Conservation (phyloP, 2,888 invertebrate species). For the Sinopyrophorus schimmeli region DNA sequence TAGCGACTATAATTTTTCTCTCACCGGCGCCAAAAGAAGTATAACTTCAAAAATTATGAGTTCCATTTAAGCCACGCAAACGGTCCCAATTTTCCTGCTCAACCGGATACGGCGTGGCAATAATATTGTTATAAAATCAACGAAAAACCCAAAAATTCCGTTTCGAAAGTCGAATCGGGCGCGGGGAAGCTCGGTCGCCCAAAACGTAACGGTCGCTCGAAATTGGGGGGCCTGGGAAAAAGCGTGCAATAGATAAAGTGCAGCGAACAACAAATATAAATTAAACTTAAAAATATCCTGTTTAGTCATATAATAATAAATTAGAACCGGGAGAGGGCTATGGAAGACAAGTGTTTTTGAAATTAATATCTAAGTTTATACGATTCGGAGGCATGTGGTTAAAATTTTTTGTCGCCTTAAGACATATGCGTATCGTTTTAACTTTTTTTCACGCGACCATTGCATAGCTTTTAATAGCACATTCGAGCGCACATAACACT, state of each 20-base stretch:
- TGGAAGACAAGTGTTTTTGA: conserved; percentile 31
- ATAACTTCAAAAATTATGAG: no score
- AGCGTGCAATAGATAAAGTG: neutral
- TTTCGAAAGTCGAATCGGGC: neutral
- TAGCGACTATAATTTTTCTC: no score
- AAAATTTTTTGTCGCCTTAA: conserved; percentile 31
- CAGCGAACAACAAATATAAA: conserved; percentile 5
- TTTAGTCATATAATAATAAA: conserved; percentile 16
- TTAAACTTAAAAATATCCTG: conserved; percentile 12
- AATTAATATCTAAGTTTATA: conserved; percentile 29
- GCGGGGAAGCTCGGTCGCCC: neutral
- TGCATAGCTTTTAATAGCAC: conserved; percentile 26
- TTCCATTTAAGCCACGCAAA: no score
- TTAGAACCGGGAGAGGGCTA: conserved; percentile 18
- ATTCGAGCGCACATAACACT: conserved; percentile 10
- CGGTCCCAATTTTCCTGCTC: no score
- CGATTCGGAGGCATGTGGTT: conserved; percentile 32
- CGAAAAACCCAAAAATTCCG: neutral
- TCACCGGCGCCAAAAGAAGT: no score
- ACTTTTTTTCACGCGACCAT: conserved; percentile 24
- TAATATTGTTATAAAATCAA: neutral
- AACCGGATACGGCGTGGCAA: neutral
- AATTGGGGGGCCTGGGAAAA: neutral
- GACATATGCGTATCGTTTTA: conserved; percentile 34
- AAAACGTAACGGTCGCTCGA: no score